Evolutionary conservation across 35 echinoderm and acorn worm species (phyloP), one percentile per base, ranked within the genome.

Genomic region (Diadema setosum): DNA sequence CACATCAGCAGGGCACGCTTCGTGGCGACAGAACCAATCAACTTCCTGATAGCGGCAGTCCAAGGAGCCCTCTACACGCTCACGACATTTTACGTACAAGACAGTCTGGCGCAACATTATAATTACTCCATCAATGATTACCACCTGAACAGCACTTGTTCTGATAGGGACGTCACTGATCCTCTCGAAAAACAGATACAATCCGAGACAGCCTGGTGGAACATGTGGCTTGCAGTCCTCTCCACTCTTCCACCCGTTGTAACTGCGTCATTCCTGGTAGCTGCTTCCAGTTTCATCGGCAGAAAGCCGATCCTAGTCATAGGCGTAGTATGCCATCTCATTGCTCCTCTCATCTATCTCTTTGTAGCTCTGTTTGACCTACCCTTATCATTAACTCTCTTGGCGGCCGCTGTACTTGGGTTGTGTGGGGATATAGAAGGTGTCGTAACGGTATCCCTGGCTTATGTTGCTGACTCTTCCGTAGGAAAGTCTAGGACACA

Each of bases 121-220:
- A n/a, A n/a, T n/a, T n/a, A n/a, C n/a, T n/a, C n/a, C n/a, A n/a
- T n/a, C n/a, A 39, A 40, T 17, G 59, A 60, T 27, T 81, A 84
- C 58, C 65, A 84, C 55, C 84, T 70, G 32, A 90, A 31, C 8
- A n/a, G 40, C 73, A 78, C 39, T 25, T 78, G 73, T 25, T 78
- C 73, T n/a, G 21, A 41, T 18, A 5, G 2, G 11, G 44, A 78
- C 73, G 73, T 43, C 29, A 52, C 88, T 33, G 33, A 55, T n/a
- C 36, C 55, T 8, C 40, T 55, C 24, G 36, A 90, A 81, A 32
- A 29, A 20, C 11, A 37, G 63, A 90, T 90, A 32, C 46, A 90
- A 27, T 83, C 88, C 3, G 80, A 90, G 46, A 90, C 88, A 18
- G 88, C 81, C 17, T 25, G 70, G 20, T 90, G 88, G 88, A 45